Evolutionary conservation across 2,888 invertebrate genomes (phyloP).

Genomic region (Acanthosoma haemorrhoidale): DNA sequence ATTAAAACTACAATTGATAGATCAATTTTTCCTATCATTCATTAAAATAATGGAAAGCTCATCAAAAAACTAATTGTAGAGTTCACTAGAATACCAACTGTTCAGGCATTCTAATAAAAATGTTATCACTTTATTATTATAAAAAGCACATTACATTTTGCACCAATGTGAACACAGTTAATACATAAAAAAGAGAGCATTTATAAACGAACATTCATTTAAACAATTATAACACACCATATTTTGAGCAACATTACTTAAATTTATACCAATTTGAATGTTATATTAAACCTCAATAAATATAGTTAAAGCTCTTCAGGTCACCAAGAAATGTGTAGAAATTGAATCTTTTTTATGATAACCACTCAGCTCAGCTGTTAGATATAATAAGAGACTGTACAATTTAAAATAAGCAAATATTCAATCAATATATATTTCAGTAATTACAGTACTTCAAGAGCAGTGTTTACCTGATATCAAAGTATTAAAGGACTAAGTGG

Average conservation of each 20-base stretch:
- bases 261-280: no score
- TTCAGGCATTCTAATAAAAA: background rate
- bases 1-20: background rate
- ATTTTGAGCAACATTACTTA: slow-evolving; percentile 10
- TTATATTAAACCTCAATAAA: background rate
- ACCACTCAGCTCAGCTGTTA: no score
- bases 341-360: background rate
- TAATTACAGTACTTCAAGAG: no score
- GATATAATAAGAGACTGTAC: no score
- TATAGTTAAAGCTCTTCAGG: background rate
- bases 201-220: background rate
- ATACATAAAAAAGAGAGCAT: background rate
- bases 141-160: background rate
- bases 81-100: background rate
- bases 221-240: background rate
- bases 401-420: no score
- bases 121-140: background rate
- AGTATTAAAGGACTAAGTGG: no score
- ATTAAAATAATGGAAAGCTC: background rate
- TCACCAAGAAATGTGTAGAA: no score
- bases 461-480: no score
- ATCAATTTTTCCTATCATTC: background rate
- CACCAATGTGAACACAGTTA: background rate
- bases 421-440: no score
- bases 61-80: no score